Base-by-base conservation (phyloP, 2,113 vertebrate species). In the Orientallactaga bullata region DNA sequence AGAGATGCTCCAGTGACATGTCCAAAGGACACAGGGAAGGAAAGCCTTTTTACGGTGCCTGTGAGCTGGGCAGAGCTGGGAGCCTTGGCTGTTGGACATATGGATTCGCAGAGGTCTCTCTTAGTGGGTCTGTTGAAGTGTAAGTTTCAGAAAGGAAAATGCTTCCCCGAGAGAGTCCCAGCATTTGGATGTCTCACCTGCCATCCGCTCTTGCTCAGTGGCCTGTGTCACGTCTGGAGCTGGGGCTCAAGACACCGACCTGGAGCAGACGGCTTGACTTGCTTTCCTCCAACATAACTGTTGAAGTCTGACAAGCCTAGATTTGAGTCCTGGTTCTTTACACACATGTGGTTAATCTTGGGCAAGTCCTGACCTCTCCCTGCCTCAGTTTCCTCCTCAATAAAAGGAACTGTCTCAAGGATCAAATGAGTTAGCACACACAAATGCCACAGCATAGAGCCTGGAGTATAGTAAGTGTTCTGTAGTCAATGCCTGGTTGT, bases 351-450 rank as follows among this genome's bases (percentile, higher is more conserved):
- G 90, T 47, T 91, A 60, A 85, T 60, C 71, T 39, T 0, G 7
- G 81, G 78, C 93, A 88, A 65, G 95, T 78, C 35, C 35, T 32
- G 28, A 78, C 90, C 30, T 7, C 78, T 65, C 39, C 0, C 2
- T 11, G 83, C 90, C 96, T 94, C 88, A 66, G 92, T 92, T 78
- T 96, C 93, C 89, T 90, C 51, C 71, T 23, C 37, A 13, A 28
- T 10, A 24, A 35, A 28, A 85, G 63, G 66, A 32, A 2, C 4
- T 2, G 10, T 8, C 26, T 28, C 26, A 10, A 58, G 60, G 82
- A 77, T n/a, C 1, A 8, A 11, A 47, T n/a, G 30, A 73, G 32
- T 17, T 55, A 13, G 74, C 3, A 21, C 37, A 1, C 5, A n/a
- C 28, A n/a, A 16, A 60, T 20, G 26, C 66, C 58, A 17, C 0